phyloP scores from a whole-genome alignment of 2,113 vertebrate species.

The Cebidichthys violaceus region DNA sequence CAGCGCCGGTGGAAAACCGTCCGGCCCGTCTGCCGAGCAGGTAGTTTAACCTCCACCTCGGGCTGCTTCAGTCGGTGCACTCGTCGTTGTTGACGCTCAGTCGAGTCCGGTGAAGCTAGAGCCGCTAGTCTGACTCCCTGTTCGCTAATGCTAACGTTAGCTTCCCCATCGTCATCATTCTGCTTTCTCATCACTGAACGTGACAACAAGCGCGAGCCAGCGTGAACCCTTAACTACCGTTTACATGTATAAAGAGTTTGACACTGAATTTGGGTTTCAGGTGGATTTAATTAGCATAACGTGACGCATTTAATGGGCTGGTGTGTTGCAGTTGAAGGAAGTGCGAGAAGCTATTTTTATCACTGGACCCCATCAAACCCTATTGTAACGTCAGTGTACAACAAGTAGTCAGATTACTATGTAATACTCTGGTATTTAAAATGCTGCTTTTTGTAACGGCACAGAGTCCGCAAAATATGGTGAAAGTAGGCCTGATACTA shows the following conservation, averaged over 20 bases:
- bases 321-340: not conserved
- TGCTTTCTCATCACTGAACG: constrained; percentile 9
- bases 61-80: fast-evolving
- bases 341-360: constrained; percentile 51
- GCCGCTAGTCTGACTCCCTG: not conserved
- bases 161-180: constrained; percentile 33
- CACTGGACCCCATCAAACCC: not conserved
- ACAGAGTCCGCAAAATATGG: not conserved
- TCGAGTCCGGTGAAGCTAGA: not conserved
- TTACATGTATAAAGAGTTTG: fast-evolving
- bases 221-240: fast-evolving
- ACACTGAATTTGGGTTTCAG: too few relatives aligned
- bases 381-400: not conserved
- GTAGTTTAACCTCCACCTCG: not conserved
- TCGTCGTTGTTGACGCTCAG: fast-evolving
- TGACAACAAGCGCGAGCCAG: not conserved
- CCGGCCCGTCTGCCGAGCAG: constrained; percentile 82
- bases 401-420: not conserved
- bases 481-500: not conserved
- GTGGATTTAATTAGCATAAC: not conserved
- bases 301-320: too few relatives aligned
- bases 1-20: constrained; percentile 75
- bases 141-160: constrained; percentile 62
- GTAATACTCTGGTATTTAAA: not conserved
- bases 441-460: not conserved